Percentiles rank a stretch among this genome's conserved stretches.
These are phyloP conservation scores for Amblyopsis hoosieri DNA, from an alignment of 2,797 vertebrate genomes.

Conservation along the genomic window DNA sequence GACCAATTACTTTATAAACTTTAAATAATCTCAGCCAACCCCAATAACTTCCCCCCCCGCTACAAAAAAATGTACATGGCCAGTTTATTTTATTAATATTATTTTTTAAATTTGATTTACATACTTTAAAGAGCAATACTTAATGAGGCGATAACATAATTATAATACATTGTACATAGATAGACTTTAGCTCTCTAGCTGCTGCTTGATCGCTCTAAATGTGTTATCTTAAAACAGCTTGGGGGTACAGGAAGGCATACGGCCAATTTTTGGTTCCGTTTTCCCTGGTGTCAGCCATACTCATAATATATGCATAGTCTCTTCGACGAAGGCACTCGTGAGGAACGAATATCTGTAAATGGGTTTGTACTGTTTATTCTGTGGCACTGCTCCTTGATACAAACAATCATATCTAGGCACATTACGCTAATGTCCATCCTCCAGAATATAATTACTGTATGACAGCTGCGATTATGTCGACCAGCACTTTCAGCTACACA, in stretches of 20 bases:
- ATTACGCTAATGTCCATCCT: not conserved
- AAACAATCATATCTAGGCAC: not conserved
- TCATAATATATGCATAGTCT: not conserved
- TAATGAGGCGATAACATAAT: conserved; percentile 26
- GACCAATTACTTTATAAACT: not conserved
- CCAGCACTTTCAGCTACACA: conserved; percentile 18
- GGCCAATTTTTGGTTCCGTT: conserved; percentile 36
- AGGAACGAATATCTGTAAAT: conserved; percentile 35
- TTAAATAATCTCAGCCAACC: too few species aligned
- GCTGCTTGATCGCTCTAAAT: conserved; percentile 13
- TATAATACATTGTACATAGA: conserved; percentile 34
- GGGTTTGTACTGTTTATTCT: not conserved
- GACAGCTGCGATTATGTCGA: conserved; percentile 4
- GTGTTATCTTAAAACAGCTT: conserved; percentile 39
- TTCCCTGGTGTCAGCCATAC: conserved; percentile 20
- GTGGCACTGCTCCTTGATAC: not conserved
- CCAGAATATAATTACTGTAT: not conserved
- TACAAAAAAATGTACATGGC: too few species aligned
- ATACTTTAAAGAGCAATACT: conserved; percentile 20
- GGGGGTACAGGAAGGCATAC: conserved; percentile 34
- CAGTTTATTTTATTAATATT: too few species aligned
- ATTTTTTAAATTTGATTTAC: not conserved
- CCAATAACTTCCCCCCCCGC: too few species aligned
- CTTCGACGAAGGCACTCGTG: conserved; percentile 25
- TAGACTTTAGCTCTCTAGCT: conserved; percentile 28